Percentiles rank a stretch among this genome's conserved stretches.
Evolutionary conservation across 2,113 vertebrate genomes (phyloP).

Genomic region (Lynx canadensis): DNA sequence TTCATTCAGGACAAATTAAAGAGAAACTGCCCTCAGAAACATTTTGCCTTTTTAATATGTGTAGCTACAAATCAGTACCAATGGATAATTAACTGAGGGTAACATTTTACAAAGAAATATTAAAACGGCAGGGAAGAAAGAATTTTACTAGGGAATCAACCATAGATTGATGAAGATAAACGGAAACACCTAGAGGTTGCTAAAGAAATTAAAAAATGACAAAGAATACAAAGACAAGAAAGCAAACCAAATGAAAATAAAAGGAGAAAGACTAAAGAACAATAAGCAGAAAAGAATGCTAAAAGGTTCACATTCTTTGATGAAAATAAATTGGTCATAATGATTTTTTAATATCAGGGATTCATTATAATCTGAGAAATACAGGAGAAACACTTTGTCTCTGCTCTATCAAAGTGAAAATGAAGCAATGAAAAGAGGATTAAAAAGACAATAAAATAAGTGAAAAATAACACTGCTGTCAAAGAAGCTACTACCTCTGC

Average conservation of each 20-base stretch:
- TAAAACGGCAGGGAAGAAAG: constrained; percentile 73
- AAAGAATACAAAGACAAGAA: constrained; percentile 30
- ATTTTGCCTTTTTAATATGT: constrained; percentile 44
- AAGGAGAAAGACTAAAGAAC: constrained; percentile 66
- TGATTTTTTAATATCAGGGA: constrained; percentile 62
- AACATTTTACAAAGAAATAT: constrained; percentile 43
- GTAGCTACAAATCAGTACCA: constrained; percentile 49
- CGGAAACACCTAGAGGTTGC: constrained; percentile 78
- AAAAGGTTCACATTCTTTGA: constrained; percentile 68
- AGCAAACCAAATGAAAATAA: constrained; percentile 75
- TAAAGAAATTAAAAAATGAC: constrained; percentile 67
- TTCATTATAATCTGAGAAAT: constrained; percentile 60
- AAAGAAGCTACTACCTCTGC: constrained; percentile 73
- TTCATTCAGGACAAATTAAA: constrained; percentile 30
- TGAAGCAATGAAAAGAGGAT: constrained; percentile 62
- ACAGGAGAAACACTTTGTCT: constrained; percentile 69
- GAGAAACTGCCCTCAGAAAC: constrained; percentile 46
- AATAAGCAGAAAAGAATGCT: constrained; percentile 71
- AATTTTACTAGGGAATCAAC: constrained; percentile 62
- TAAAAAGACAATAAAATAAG: constrained; percentile 48
- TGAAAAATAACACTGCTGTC: constrained; percentile 79
- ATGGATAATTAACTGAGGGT: constrained; percentile 45
- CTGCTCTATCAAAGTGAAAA: constrained; percentile 82
- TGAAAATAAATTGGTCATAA: constrained; percentile 76
- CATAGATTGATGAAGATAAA: constrained; percentile 74